Evolutionary conservation across 2,888 invertebrate genomes (phyloP).

Genomic region (Choristoneura rosaceana): DNA sequence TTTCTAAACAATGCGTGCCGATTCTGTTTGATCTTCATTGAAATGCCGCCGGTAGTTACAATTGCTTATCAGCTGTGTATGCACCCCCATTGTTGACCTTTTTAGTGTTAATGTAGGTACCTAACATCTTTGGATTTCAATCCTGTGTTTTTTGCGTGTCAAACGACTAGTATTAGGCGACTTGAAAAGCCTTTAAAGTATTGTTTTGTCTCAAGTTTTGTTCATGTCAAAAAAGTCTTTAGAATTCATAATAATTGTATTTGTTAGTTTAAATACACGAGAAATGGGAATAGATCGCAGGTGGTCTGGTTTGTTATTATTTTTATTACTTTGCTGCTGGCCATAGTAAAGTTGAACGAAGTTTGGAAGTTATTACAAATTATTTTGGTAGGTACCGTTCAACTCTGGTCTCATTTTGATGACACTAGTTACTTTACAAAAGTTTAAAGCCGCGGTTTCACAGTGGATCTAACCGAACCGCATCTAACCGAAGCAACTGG

Average conservation of each 20-base stretch:
- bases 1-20: neutral
- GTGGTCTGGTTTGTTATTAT: neutral
- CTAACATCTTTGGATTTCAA: conserved; percentile 43
- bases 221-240: conserved; percentile 1
- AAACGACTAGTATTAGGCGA: conserved; percentile 60
- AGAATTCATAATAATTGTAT: conserved; percentile 18
- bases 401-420: no score
- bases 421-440: no score
- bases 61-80: conserved; percentile 59
- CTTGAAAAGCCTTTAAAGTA: conserved; percentile 52
- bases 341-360: no score
- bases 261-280: no score
- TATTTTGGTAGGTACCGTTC: no score
- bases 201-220: conserved; percentile 18
- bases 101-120: neutral
- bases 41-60: conserved; percentile 15
- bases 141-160: conserved; percentile 53
- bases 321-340: no score
- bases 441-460: no score
- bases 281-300: no score
- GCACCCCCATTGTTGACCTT: conserved; percentile 56
- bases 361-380: no score
- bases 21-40: conserved; percentile 6
- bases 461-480: no score
- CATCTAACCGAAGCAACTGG: no score